Percentiles rank a stretch among this genome's conserved stretches.
phyloP scores from a whole-genome alignment of 1,140 invertebrate species.

The Hetaerina americana region DNA sequence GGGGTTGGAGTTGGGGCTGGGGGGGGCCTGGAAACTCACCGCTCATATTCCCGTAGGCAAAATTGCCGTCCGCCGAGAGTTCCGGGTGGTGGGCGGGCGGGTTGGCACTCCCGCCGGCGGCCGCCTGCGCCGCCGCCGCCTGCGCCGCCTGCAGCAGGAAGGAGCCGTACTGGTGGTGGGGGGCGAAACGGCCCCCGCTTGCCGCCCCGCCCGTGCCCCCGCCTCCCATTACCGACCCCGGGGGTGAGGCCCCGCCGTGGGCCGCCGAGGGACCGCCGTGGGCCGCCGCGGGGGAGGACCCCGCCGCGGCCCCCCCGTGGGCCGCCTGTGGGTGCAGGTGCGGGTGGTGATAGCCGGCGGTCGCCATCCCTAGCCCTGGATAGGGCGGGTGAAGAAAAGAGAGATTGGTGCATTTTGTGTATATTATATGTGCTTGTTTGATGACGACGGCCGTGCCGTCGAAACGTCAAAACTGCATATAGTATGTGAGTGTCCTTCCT shows the following conservation, averaged over 20 bases:
- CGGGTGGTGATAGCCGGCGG: neutral
- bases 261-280: neutral
- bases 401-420: too few relatives aligned
- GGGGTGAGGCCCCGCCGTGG: neutral
- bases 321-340: neutral
- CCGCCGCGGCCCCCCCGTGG: neutral
- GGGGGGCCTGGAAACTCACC: too few relatives aligned
- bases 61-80: neutral
- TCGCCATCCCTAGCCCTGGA: neutral
- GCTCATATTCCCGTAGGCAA: neutral
- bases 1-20: too few relatives aligned
- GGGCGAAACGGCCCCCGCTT: neutral
- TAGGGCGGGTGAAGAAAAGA: too few relatives aligned
- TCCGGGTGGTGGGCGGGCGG: neutral
- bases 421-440: too few relatives aligned
- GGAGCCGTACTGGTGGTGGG: neutral
- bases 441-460: too few relatives aligned
- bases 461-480: too few relatives aligned
- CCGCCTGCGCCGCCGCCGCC: neutral
- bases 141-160: neutral
- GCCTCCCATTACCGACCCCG: too few relatives aligned
- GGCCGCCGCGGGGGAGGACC: neutral
- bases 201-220: neutral
- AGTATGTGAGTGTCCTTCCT: too few relatives aligned
- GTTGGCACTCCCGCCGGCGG: neutral